Base-by-base conservation (phyloP, 2,888 invertebrate genomes). In the Pristionchus maxplancki region DNA sequence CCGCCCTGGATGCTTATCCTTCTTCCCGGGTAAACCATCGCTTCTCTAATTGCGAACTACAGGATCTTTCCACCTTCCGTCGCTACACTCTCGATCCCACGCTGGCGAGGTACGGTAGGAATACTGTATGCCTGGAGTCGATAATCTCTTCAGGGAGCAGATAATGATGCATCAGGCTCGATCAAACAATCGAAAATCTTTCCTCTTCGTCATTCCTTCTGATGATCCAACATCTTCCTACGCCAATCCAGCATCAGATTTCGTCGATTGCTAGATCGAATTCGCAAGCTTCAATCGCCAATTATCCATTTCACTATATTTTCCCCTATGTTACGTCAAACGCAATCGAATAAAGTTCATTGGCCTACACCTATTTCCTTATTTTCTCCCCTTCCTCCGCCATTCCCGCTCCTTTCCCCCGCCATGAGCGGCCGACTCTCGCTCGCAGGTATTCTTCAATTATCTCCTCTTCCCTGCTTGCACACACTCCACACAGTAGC, bases 341-440 rank as follows among this genome's bases (percentile, higher is more conserved):
- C 24, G 1, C 17, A 67, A 67, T 67, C 67, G 67, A 62, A 67
- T 67, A 67, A 67, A 67, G 37, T 13, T 11, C 11, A 31, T 67
- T 67, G 31, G 34, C n/a, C n/a, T n/a, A n/a, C n/a, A n/a, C 67
- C n/a, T 62, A 67, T 67, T 67, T 34, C 67, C 11, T 3, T 31
- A 17, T 34, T 34, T 28, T 74, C 74, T 11, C n/a, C 24, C 37
- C 37, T 74, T 20, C 17, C 74, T 74, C 40, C 74, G 15, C 40
- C 74, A 74, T 40, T 74, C 67, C 28, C 64, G 11, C 74, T 74
- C 74, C 31, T 5, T 40, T 24, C 40, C n/a, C 9, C 40, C 40
- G 1, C 74, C 40, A 74, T 74, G 74, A 74, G 74, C 40, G 74
- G 74, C 40, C 74, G 74, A 40, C 74, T 74, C 40, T 74, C 74